Conservation (phyloP, 2,888 invertebrate species). For the Trilocha varians region DNA sequence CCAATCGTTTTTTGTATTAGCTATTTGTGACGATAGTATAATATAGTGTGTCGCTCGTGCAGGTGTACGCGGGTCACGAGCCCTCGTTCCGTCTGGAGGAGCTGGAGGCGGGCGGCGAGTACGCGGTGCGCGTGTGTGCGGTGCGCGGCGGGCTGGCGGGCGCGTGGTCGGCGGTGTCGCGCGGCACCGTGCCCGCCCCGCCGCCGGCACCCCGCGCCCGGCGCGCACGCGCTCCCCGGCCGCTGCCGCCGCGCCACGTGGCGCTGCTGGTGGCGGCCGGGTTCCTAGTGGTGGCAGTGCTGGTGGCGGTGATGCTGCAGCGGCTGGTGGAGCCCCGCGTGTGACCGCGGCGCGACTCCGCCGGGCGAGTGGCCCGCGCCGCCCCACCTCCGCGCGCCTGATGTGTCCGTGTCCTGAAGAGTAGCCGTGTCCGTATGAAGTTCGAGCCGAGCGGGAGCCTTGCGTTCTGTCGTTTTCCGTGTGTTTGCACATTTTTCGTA, state of each 20-base stretch:
- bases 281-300: conserved; percentile 75
- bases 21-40: background rate
- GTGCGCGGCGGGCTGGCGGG: conserved; percentile 80
- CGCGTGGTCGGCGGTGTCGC: conserved; percentile 78
- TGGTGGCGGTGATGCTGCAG: conserved; percentile 76
- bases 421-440: conserved; percentile 45
- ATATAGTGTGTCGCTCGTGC: conserved; percentile 8
- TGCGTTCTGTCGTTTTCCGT: conserved; percentile 27
- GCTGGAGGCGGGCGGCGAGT: conserved; percentile 83
- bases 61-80: conserved; percentile 80
- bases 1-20: background rate
- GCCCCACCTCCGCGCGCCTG: conserved; percentile 21
- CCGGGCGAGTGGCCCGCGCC: conserved; percentile 7
- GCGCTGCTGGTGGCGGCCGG: conserved; percentile 75
- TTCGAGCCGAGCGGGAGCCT: conserved; percentile 32
- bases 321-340: conserved; percentile 63
- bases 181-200: conserved; percentile 59
- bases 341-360: conserved; percentile 53
- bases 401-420: conserved; percentile 24
- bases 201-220: conserved; percentile 71
- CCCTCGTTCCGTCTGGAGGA: conserved; percentile 76
- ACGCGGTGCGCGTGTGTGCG: conserved; percentile 84
- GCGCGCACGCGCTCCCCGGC: conserved; percentile 73
- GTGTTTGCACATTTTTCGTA: conserved; percentile 38
- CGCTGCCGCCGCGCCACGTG: conserved; percentile 58